These are phyloP conservation scores for Agapostemon virescens DNA, from an alignment of 2,888 invertebrate species.

Conservation along the genomic window DNA sequence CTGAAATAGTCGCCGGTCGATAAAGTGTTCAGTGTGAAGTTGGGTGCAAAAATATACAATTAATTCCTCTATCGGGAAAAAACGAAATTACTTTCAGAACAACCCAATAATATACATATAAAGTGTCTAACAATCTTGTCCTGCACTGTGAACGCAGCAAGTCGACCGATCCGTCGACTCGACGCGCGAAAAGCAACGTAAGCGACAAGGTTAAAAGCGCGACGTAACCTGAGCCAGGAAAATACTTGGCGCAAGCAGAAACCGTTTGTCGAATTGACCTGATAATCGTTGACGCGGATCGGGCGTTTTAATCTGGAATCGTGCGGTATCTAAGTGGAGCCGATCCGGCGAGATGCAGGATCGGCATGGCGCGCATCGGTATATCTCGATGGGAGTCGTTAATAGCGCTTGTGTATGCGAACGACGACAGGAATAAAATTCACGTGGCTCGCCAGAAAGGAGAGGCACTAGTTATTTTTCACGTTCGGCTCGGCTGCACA, in stretches of 20 bases:
- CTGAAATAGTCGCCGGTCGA: too few species aligned
- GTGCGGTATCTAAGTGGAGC: slow-evolving; percentile 3
- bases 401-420: slow-evolving; percentile 33
- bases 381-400: slow-evolving; percentile 37
- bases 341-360: slow-evolving; percentile 25
- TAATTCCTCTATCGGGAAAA: too few species aligned
- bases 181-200: too few species aligned
- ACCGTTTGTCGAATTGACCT: slow-evolving; percentile 14
- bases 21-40: too few species aligned
- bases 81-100: too few species aligned
- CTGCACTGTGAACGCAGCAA: too few species aligned
- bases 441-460: slow-evolving; percentile 51
- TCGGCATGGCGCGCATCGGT: slow-evolving; percentile 1
- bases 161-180: too few species aligned
- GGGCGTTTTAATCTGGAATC: slow-evolving; percentile 29
- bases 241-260: background rate
- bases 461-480: slow-evolving; percentile 60
- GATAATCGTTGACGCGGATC: slow-evolving; percentile 32
- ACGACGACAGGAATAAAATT: slow-evolving; percentile 62
- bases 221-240: background rate
- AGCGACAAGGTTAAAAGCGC: background rate
- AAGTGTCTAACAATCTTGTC: too few species aligned
- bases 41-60: too few species aligned
- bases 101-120: too few species aligned
- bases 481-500: slow-evolving; percentile 61